A percentile compares a stretch with the other conserved stretches of the same genome.
Evolutionary conservation across 2,113 vertebrate species (phyloP).

Genomic region (Dascyllus trimaculatus): DNA sequence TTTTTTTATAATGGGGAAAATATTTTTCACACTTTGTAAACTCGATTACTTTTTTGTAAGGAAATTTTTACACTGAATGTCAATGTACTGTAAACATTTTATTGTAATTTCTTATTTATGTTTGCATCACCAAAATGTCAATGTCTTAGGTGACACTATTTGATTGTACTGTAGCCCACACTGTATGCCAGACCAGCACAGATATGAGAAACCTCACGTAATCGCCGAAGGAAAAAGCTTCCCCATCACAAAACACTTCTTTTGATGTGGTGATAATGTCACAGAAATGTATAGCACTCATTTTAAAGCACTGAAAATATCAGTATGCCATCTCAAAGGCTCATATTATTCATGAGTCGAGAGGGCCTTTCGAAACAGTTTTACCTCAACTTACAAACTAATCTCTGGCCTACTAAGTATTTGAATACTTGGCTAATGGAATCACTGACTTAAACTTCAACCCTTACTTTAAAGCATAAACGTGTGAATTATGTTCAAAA

Average conservation of each 20-base stretch:
- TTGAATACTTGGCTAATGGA: conserved; percentile 26
- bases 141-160: conserved; percentile 55
- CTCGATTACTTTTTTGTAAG: conserved; percentile 90
- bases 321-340: conserved; percentile 25
- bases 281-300: conserved; percentile 22
- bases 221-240: background rate
- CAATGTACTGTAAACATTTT: conserved; percentile 72
- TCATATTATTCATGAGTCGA: conserved; percentile 23
- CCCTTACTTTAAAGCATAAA: conserved; percentile 33
- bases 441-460: conserved; percentile 23
- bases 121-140: conserved; percentile 40
- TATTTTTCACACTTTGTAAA: conserved; percentile 94
- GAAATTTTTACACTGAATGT: conserved; percentile 74
- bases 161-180: conserved; percentile 58
- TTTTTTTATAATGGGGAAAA: conserved; percentile 83
- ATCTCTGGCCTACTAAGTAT: conserved; percentile 23
- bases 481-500: conserved; percentile 61
- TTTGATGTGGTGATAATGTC: conserved; percentile 30
- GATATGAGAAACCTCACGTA: conserved; percentile 7
- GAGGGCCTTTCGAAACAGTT: conserved; percentile 32
- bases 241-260: conserved; percentile 1
- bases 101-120: conserved; percentile 60
- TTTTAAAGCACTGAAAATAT: conserved; percentile 49
- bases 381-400: conserved; percentile 63
- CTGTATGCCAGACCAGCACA: conserved; percentile 4